Conservation (phyloP, 2,113 vertebrate species). For the Coptodon rendalli region DNA sequence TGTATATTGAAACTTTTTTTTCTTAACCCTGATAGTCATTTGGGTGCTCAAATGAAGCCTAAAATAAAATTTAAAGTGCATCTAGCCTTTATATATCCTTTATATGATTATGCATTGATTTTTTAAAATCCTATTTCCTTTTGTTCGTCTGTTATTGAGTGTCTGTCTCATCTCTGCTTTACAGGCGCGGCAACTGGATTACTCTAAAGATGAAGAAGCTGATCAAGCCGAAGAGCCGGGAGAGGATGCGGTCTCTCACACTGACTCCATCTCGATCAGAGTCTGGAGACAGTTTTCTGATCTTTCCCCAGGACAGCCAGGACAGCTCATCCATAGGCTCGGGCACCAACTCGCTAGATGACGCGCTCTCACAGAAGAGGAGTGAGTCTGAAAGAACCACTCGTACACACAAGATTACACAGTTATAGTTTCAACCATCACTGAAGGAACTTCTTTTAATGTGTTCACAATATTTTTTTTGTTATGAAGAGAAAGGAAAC, state of each 20-base stretch:
- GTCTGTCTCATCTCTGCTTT: not conserved
- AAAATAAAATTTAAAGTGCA: not conserved
- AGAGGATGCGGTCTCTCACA: slow-evolving; percentile 87
- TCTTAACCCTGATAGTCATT: not conserved
- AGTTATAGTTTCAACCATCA: not conserved
- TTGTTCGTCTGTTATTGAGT: not conserved
- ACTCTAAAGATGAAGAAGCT: slow-evolving; percentile 96
- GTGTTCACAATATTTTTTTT: not conserved
- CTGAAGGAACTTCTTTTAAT: not conserved
- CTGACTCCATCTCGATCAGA: slow-evolving; percentile 88
- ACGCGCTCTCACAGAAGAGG: slow-evolving; percentile 85
- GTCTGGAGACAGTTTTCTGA: slow-evolving; percentile 86
- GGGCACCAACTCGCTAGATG: slow-evolving; percentile 93
- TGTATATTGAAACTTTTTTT: fast-evolving
- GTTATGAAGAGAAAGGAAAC: not conserved
- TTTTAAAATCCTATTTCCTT: fast-evolving
- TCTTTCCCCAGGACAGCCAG: slow-evolving; percentile 86
- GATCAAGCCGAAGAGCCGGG: slow-evolving; percentile 92
- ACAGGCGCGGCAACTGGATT: slow-evolving; percentile 97
- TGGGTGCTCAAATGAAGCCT: not conserved
- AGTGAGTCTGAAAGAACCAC: slow-evolving; percentile 79
- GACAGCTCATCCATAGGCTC: slow-evolving; percentile 95
- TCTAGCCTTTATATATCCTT: not conserved
- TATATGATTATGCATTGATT: not conserved
- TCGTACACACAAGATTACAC: not conserved